These are phyloP conservation scores for Forbesichthys papilliferus DNA, from an alignment of 2,113 vertebrate species.

Conservation along the genomic window DNA sequence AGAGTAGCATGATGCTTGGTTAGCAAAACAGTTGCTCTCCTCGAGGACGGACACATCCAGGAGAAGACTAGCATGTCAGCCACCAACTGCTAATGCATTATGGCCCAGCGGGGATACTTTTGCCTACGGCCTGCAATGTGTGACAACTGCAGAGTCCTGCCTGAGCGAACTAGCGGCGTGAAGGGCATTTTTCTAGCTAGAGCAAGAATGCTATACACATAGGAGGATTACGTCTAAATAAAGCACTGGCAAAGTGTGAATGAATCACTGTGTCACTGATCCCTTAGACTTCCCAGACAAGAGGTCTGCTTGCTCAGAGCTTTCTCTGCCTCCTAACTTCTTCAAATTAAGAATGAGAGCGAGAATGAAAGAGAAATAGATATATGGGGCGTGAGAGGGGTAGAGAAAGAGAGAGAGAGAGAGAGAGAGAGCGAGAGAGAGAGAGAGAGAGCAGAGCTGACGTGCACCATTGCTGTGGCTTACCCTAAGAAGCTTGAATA, in stretches of 20 bases:
- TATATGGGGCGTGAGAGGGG: background rate
- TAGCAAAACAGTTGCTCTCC: background rate
- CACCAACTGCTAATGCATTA: conserved; percentile 8
- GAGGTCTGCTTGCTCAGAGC: conserved; percentile 64
- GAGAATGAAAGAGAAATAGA: conserved; percentile 14
- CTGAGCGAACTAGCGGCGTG: conserved; percentile 13
- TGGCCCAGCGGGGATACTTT: conserved; percentile 9
- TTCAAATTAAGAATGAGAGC: conserved; percentile 53
- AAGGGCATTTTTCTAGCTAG: conserved; percentile 17
- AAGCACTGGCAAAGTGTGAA: conserved; percentile 68
- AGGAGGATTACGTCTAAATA: conserved; percentile 77
- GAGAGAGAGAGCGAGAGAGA: conserved; percentile 40
- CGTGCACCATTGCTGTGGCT: conserved; percentile 73
- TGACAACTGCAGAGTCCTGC: conserved; percentile 22
- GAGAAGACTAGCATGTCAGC: background rate
- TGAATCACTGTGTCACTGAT: conserved; percentile 76
- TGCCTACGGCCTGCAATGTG: background rate
- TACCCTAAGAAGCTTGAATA: conserved; percentile 81
- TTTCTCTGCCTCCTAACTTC: conserved; percentile 58
- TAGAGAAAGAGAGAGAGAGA: conserved; percentile 36
- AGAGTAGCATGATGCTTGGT: background rate
- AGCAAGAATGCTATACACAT: conserved; percentile 52
- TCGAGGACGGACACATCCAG: conserved; percentile 1
- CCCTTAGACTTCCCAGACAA: conserved; percentile 64
- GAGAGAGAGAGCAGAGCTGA: conserved; percentile 54